Percentiles rank a stretch among this genome's conserved stretches.
These are phyloP conservation scores for Taurulus bubalis DNA, from an alignment of 2,113 vertebrate genomes.

Conservation along the genomic window DNA sequence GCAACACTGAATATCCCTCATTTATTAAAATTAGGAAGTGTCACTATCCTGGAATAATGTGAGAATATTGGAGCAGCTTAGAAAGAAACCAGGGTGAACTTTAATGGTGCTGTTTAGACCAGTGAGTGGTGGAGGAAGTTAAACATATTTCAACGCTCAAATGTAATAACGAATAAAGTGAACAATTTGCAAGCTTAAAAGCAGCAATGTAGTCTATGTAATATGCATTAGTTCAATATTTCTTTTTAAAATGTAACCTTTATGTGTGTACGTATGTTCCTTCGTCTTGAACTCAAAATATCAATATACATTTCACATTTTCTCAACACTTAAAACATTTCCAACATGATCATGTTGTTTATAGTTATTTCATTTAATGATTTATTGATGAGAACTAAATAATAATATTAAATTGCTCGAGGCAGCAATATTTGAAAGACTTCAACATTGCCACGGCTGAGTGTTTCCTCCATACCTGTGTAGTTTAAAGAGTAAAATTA, in stretches of 20 bases:
- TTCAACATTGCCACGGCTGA: background rate
- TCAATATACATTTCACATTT: slow-evolving; percentile 7
- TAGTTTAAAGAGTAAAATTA: background rate
- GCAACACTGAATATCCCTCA: slow-evolving; percentile 36
- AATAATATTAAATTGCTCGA: background rate
- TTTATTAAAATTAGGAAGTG: slow-evolving; percentile 60
- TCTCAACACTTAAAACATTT: background rate
- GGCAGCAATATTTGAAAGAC: background rate
- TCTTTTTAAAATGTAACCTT: background rate
- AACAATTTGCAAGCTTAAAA: background rate
- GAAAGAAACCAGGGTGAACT: background rate
- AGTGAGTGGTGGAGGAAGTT: slow-evolving; percentile 1
- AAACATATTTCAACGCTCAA: background rate
- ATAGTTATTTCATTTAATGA: background rate
- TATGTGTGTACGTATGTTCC: background rate
- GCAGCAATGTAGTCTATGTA: background rate
- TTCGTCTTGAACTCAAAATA: background rate
- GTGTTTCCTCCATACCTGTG: background rate
- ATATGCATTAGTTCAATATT: background rate
- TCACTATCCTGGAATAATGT: slow-evolving; percentile 23
- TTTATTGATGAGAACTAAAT: background rate
- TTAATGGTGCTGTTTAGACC: slow-evolving; percentile 20
- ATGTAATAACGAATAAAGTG: background rate
- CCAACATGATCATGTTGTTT: background rate
- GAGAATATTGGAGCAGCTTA: slow-evolving; percentile 25